These are phyloP conservation scores for Bimastos eiseni DNA, from an alignment of 2,888 invertebrate species.

Conservation along the genomic window DNA sequence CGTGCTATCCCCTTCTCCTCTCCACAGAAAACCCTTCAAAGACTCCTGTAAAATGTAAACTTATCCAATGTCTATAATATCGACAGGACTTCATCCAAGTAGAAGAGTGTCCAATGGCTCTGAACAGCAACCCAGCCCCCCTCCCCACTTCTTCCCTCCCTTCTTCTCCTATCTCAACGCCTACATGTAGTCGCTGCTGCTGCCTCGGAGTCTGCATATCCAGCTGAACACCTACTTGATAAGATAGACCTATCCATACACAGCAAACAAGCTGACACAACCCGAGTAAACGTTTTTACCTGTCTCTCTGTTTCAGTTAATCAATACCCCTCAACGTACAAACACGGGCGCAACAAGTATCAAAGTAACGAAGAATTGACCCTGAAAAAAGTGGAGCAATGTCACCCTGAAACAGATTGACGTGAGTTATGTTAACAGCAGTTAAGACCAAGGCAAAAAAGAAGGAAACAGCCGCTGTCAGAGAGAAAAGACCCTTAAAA, in stretches of 20 bases:
- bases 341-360: background rate
- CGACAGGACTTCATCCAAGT: background rate
- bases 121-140: background rate
- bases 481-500: background rate
- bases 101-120: constrained; percentile 13
- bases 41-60: background rate
- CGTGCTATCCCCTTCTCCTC: background rate
- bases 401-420: background rate
- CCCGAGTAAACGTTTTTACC: constrained; percentile 1
- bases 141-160: too few relatives aligned
- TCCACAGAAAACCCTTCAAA: background rate
- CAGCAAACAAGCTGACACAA: constrained; percentile 6
- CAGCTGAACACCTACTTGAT: constrained; percentile 1
- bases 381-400: background rate
- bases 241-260: background rate
- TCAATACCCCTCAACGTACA: background rate
- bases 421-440: background rate
- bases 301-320: background rate
- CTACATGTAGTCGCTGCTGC: background rate
- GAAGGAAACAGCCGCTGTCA: background rate
- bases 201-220: background rate
- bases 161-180: background rate
- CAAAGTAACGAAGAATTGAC: background rate
- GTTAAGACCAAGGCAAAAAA: background rate
- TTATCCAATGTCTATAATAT: background rate